Percentiles rank a stretch among this genome's conserved stretches.
Conservation (phyloP, 2,888 invertebrate genomes). For the Rhamphomyia laevipes region DNA sequence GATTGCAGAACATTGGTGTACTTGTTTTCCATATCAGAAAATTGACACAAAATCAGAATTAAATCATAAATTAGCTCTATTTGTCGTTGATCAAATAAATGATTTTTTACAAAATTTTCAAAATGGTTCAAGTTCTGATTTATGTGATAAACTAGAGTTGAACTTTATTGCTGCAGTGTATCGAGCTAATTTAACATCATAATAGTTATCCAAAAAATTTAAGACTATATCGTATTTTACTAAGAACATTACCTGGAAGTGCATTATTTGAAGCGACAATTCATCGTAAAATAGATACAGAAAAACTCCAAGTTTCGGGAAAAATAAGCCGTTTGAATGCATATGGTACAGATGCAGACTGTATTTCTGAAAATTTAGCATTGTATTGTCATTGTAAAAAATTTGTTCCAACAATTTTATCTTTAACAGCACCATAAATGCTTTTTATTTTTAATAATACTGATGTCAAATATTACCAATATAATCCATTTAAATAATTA, state of each 20-base stretch:
- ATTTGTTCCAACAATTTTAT: too few relatives aligned
- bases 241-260: conserved; percentile 52
- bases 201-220: too few relatives aligned
- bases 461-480: too few relatives aligned
- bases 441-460: too few relatives aligned
- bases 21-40: conserved; percentile 48
- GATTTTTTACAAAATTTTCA: conserved; percentile 23
- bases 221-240: too few relatives aligned
- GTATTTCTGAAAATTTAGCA: conserved; percentile 41
- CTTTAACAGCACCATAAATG: too few relatives aligned
- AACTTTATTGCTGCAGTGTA: conserved; percentile 44
- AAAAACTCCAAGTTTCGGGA: conserved; percentile 42
- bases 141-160: conserved; percentile 44
- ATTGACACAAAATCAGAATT: conserved; percentile 38
- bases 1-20: conserved; percentile 65
- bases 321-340: conserved; percentile 48
- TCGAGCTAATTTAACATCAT: conserved; percentile 23
- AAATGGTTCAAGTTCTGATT: conserved; percentile 27
- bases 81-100: conserved; percentile 29
- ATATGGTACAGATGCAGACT: conserved; percentile 41
- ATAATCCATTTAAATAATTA: too few relatives aligned
- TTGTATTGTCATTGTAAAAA: conserved; percentile 50
- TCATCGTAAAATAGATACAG: conserved; percentile 29
- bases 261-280: conserved; percentile 62
- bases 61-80: conserved; percentile 42